Percentiles rank a stretch among this genome's conserved stretches.
Evolutionary conservation across 1,140 invertebrate genomes (phyloP).

Genomic region (Caenorhabditis brenneri): DNA sequence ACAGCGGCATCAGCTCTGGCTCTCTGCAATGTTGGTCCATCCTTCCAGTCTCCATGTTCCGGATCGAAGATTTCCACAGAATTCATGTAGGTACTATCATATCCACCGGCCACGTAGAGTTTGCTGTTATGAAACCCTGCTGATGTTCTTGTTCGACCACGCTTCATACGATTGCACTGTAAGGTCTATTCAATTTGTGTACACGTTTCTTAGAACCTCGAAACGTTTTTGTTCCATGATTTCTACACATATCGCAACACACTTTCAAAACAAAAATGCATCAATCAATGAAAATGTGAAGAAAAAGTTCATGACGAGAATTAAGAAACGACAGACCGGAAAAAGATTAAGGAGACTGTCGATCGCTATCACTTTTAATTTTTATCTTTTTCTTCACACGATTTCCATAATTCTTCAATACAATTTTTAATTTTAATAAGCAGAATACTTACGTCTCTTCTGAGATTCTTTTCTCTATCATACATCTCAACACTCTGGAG

Average conservation of each 20-base stretch:
- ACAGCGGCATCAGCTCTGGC: not conserved
- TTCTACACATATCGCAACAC: no score
- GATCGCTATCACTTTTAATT: no score
- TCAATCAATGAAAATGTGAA: not conserved
- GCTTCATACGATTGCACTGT: not conserved
- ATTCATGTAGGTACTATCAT: slow-evolving; percentile 26
- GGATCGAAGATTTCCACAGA: slow-evolving; percentile 4
- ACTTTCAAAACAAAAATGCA: no score
- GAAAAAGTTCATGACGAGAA: no score
- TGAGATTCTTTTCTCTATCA: not conserved
- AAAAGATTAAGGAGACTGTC: no score
- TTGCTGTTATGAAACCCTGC: not conserved
- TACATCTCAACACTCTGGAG: not conserved
- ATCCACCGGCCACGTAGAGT: not conserved
- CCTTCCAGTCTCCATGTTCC: not conserved
- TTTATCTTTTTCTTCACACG: no score
- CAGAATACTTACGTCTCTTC: not conserved
- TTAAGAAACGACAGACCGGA: no score
- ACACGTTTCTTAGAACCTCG: not conserved
- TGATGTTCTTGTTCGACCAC: not conserved
- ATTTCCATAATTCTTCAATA: no score
- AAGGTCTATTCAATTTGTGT: not conserved
- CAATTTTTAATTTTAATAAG: not conserved
- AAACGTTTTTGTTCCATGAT: no score
- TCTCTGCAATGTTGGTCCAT: not conserved